These are phyloP conservation scores for Motacilla alba DNA, from an alignment of 2,113 vertebrate genomes.

Conservation along the genomic window DNA sequence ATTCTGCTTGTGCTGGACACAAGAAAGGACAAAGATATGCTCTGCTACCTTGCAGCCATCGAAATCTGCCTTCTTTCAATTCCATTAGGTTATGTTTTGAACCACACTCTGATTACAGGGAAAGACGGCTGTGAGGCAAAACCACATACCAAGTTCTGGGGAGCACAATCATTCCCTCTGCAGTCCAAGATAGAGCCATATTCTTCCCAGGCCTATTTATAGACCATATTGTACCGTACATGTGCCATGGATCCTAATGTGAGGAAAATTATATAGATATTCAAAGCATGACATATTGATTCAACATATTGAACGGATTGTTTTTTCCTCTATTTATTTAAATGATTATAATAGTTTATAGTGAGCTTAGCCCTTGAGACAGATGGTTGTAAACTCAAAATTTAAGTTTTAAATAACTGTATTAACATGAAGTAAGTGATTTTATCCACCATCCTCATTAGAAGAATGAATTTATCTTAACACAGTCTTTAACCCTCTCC, in stretches of 20 bases:
- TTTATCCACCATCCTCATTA: conserved; percentile 64
- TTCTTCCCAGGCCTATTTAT: conserved; percentile 72
- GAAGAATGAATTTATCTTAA: conserved; percentile 41
- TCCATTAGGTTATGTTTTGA: not conserved
- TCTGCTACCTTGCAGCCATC: not conserved
- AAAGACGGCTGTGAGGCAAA: not conserved
- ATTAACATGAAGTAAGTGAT: conserved; percentile 73
- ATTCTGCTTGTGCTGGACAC: not conserved
- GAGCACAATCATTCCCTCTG: conserved; percentile 10
- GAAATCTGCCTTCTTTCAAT: not conserved
- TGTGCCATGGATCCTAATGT: conserved; percentile 70
- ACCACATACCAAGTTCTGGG: not conserved
- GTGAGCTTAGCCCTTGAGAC: conserved; percentile 75
- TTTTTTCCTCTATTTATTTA: conserved; percentile 79
- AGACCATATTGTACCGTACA: conserved; percentile 70
- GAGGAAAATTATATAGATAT: conserved; percentile 71
- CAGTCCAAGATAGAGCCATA: conserved; percentile 43
- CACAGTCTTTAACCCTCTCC: conserved; percentile 45
- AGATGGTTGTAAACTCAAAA: conserved; percentile 77
- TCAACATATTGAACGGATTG: conserved; percentile 77
- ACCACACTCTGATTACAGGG: not conserved
- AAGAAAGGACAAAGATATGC: not conserved
- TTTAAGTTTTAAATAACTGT: conserved; percentile 78
- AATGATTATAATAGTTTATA: conserved; percentile 79
- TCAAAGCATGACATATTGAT: conserved; percentile 79